Conservation (phyloP, 2,113 vertebrate genomes). For the Mus pahari region DNA sequence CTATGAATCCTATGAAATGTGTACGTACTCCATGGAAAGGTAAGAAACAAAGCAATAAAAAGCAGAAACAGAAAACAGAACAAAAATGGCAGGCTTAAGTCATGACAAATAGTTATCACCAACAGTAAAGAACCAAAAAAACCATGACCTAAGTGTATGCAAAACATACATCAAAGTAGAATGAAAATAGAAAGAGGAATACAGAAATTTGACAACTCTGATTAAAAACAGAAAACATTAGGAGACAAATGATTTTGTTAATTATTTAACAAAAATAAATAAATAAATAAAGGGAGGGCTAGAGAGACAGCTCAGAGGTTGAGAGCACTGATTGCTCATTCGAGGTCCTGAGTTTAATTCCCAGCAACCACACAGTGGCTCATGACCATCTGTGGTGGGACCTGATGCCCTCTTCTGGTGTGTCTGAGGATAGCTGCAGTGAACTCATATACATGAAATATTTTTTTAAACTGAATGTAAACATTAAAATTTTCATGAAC, state of each 20-base stretch:
- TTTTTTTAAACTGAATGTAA: background rate
- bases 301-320: too few species aligned
- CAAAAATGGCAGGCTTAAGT: background rate
- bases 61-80: conserved; percentile 2
- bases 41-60: background rate
- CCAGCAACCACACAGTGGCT: too few species aligned
- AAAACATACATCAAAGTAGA: background rate
- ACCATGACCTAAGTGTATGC: background rate
- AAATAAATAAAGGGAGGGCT: too few species aligned
- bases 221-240: conserved; percentile 3
- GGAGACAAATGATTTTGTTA: background rate
- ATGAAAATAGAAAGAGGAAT: background rate
- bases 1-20: background rate
- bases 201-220: background rate
- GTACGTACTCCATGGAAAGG: background rate
- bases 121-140: background rate
- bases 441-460: too few species aligned
- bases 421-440: too few species aligned
- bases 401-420: too few species aligned
- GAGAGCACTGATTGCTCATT: too few species aligned
- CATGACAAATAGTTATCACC: background rate
- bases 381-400: too few species aligned
- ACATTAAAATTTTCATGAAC: background rate
- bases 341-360: too few species aligned
- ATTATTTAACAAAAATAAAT: background rate